Percentiles rank a stretch among this genome's conserved stretches.
Conservation (phyloP, 2,888 invertebrate species). For the Gisinianus flammeolus region DNA sequence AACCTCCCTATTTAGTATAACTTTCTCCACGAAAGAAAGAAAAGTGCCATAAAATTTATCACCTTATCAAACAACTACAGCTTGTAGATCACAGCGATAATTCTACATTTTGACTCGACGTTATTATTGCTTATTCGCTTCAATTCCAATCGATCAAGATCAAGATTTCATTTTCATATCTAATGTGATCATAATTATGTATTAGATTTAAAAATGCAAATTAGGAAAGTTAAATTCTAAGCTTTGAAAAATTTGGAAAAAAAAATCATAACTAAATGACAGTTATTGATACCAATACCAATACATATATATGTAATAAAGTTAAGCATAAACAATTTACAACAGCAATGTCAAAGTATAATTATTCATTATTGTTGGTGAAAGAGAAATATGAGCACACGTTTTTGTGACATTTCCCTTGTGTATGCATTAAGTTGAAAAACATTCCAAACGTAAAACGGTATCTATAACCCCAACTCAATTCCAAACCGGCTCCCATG, state of each 20-base stretch:
- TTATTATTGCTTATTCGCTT: not conserved
- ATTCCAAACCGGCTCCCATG: not conserved
- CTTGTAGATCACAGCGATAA: not conserved
- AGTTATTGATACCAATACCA: not conserved
- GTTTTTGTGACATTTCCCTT: not conserved
- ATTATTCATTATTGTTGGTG: too few species aligned
- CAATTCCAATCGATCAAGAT: not conserved
- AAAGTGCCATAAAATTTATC: not conserved
- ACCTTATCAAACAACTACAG: too few species aligned
- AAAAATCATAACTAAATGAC: not conserved
- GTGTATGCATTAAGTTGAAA: too few species aligned
- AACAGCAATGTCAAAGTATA: too few species aligned
- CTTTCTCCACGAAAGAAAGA: not conserved
- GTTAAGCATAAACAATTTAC: too few species aligned
- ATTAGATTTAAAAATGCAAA: slow-evolving; percentile 9
- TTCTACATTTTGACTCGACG: not conserved
- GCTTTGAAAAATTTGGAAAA: not conserved
- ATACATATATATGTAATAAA: not conserved
- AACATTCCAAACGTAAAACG: too few species aligned
- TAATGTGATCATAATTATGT: too few species aligned
- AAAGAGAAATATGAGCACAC: not conserved
- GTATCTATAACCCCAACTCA: not conserved
- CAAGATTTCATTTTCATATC: not conserved
- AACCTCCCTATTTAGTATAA: too few species aligned
- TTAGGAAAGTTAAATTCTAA: not conserved